Conservation (phyloP, 2,888 invertebrate genomes). For the Ganaspis brasiliensis region DNA sequence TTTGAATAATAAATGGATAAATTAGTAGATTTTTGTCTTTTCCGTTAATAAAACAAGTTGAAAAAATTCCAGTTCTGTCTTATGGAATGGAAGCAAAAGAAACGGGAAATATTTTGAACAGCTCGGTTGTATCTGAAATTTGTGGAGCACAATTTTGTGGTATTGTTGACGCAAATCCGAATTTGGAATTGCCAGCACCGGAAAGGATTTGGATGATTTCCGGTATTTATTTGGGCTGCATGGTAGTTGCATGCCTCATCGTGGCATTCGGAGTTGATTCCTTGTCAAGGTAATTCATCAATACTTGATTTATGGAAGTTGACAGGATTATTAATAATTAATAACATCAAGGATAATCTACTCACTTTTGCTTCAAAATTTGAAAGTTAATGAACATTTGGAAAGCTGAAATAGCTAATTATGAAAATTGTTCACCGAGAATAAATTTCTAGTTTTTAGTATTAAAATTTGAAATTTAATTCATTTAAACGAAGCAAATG, state of each 20-base stretch:
- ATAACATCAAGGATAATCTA: conserved; percentile 23
- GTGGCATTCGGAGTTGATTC: conserved; percentile 92
- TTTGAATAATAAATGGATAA: no score
- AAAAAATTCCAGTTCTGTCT: conserved; percentile 73
- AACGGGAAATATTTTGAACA: conserved; percentile 76
- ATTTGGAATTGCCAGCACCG: conserved; percentile 87
- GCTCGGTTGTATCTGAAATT: conserved; percentile 81
- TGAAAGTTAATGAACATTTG: no score
- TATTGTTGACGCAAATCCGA: conserved; percentile 83
- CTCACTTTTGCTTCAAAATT: not conserved
- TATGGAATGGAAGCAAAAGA: conserved; percentile 68
- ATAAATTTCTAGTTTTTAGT: no score
- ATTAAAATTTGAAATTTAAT: no score
- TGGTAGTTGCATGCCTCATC: conserved; percentile 88
- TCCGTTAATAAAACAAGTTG: not conserved
- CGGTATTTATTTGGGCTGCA: conserved; percentile 91
- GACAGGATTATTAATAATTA: conserved; percentile 11
- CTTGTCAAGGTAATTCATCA: conserved; percentile 84
- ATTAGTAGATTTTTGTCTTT: no score
- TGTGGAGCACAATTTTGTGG: conserved; percentile 91
- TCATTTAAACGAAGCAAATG: no score
- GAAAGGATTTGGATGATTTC: conserved; percentile 89
- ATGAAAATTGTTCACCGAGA: no score
- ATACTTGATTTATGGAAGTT: conserved; percentile 14
- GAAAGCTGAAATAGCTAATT: no score